Base-by-base conservation (phyloP, 2,113 vertebrate genomes). In the Tachysurus vachellii region DNA sequence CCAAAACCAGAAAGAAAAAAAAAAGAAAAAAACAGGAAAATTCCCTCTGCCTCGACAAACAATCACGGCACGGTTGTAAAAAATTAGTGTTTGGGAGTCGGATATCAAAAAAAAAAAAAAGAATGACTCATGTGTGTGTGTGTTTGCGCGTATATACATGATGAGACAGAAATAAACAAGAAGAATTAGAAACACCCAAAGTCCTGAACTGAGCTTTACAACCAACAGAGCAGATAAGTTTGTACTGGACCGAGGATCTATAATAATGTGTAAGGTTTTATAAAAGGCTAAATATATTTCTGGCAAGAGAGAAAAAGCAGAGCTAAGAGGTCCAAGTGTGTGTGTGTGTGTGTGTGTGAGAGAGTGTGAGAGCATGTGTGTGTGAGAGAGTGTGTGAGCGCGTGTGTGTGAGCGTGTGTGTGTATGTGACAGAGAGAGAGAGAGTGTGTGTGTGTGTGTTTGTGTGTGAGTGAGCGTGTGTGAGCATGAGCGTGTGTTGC, bases 1-100 rank as follows among this genome's bases (percentile, higher is more conserved):
- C 94, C 93, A 94, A 94, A 95, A 95, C 92, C 95, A 95, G 94
- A 93, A 92, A 23, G n/a, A 57, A 61, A 75, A 73, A 57, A 44
- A 95, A 57, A 61, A 75, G 59, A 57, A 44, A 95, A 66, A 75
- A 23, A 47, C n/a, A 80, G 56, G 88, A 89, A 94, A 93, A 94
- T 94, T 92, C 93, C 91, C 93, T 93, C 92, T 82, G 91, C 83
- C 88, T 89, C 71, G 89, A 92, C 89, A 90, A 94, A 95, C 91
- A 92, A 93, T 68, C 56, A 86, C 61, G 84, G 77, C 88, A 54
- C 73, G 87, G 53, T 28, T 84, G 53, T 80, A 59, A 59, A 70
- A 70, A 80, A 80, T 16, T 44, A 16, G 57, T 53, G 54, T 23
- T 77, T 50, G 16, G 28, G 13, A 85, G 21, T 77, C 47, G 26